Base-by-base conservation (phyloP, 2,113 vertebrate genomes). In the Cyprinus carpio region DNA sequence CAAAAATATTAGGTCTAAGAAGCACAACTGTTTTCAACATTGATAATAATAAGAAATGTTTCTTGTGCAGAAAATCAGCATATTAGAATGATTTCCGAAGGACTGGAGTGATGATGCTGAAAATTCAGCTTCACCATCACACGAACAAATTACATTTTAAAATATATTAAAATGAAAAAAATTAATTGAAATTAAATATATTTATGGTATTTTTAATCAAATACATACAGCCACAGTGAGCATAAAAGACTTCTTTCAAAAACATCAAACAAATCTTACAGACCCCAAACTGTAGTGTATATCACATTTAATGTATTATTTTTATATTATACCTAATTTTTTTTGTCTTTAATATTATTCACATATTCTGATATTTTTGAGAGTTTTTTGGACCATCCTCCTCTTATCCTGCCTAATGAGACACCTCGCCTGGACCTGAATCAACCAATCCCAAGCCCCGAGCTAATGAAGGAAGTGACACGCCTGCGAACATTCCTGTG, bases 341-440 rank as follows among this genome's bases (percentile, higher is more conserved):
- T 3, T 72, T 72, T 81, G 11, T 51, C 56, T 37, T 46, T 46
- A 40, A 40, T 40, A 43, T 84, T 81, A 6, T 89, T 85, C 62
- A 87, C 90, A 82, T 60, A 18, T 75, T 27, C 4, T 16, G 97
- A 97, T 84, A 97, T 98, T 87, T 97, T 97, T 84, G 97, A 97
- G 92, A 98, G 96, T 85, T 98, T 98, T 90, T 93, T 96, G 54
- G 96, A 97, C 37, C 97, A 98, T 54, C 97, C 97, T 29, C 97
- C 97, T 67, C 94, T 98, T n/a, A 96, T 98, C 87, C 94, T 98
- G 86, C 97, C 97, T 13, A 94, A 96, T 77, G 96, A 97, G 86
- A 96, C 95, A 4, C 96, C 96, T 71, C 95, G 95, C 62, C 93
- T 98, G 56, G 93, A 96, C 85, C 95, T 97, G 78, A 92, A 93